Evolutionary conservation across 1,140 invertebrate genomes (phyloP), one percentile per base, ranked within the genome.

Genomic region (Aleiodes sp.): DNA sequence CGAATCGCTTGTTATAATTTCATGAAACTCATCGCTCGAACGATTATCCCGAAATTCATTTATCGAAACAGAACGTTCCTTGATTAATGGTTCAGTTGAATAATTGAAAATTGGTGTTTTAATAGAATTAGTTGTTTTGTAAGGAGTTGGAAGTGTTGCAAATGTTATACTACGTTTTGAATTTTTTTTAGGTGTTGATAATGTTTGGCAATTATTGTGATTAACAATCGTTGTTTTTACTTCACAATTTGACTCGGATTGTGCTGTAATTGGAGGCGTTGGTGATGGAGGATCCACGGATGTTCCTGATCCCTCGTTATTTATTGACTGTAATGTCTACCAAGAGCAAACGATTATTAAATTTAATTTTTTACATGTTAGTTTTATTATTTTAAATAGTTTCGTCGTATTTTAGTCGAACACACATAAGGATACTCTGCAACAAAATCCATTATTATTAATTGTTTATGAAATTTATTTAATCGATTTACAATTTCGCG

Each of bases 241-340:
- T 57, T 72, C 62, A 29, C 60, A 52, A 62, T 66, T 72, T 29
- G 73, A 70, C 7, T 63, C 33, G 61, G 26, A 33, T 19, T 16
- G 19, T 39, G 65, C 64, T 37, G 70, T 61, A 12, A 70, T 59
- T 52, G 70, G 65, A 63, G 72, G 68, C 21, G 26, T 56, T 19
- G 79, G 68, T 35, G 70, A 72, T 66, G 76, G 37, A 63, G 79
- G 73, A 75, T 82, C 82, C 81, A 78, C 80, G 75, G 79, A 78
- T 37, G 80, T 80, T 73, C 82, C 83, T 66, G 73, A 71, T 71
- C 77, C 80, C 66, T 80, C 72, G 77, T 79, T 81, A 39, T 65
- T 68, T 75, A 76, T 74, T 71, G 73, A 79, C 79, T 82, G 70
- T 61, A 71, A 73, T 21, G 66, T 37, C 66, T 68, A 33, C 14